These are phyloP conservation scores for Phlogophora meticulosa DNA, from an alignment of 2,888 invertebrate genomes.

Conservation along the genomic window DNA sequence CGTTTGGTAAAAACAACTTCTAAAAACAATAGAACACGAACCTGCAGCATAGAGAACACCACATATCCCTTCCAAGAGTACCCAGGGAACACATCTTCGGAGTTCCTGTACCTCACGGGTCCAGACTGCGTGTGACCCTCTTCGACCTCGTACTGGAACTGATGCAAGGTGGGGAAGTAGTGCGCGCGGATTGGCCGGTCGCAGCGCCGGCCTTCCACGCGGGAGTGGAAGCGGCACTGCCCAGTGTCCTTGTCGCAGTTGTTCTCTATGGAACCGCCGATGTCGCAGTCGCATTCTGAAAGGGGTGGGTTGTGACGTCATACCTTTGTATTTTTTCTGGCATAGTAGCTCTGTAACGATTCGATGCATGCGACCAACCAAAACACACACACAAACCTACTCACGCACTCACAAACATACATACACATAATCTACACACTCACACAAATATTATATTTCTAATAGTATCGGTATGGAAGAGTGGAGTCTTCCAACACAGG, in stretches of 20 bases:
- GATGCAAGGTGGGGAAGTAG: conserved; percentile 98
- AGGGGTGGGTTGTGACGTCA: too few relatives aligned
- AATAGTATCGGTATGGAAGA: too few relatives aligned
- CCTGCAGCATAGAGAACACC: conserved; percentile 93
- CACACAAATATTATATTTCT: too few relatives aligned
- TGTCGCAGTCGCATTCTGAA: conserved; percentile 97
- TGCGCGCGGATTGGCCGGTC: conserved; percentile 96
- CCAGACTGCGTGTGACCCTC: conserved; percentile 87
- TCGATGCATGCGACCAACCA: too few relatives aligned
- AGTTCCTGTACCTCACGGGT: conserved; percentile 88
- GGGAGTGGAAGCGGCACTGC: conserved; percentile 97
- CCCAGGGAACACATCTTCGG: conserved; percentile 95
- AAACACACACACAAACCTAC: too few relatives aligned
- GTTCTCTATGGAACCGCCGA: conserved; percentile 97
- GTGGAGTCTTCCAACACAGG: too few relatives aligned
- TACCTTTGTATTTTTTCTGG: too few relatives aligned
- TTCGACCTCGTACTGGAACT: conserved; percentile 95
- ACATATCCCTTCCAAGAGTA: conserved; percentile 99
- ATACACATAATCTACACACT: too few relatives aligned
- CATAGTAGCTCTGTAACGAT: too few relatives aligned
- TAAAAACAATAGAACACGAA: conserved; percentile 53
- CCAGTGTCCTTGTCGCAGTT: conserved; percentile 96
- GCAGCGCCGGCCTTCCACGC: conserved; percentile 97
- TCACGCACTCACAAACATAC: too few relatives aligned
- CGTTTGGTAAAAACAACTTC: too few relatives aligned